Conservation (phyloP, 2,888 invertebrate species). For the Mesochorus sp. region DNA sequence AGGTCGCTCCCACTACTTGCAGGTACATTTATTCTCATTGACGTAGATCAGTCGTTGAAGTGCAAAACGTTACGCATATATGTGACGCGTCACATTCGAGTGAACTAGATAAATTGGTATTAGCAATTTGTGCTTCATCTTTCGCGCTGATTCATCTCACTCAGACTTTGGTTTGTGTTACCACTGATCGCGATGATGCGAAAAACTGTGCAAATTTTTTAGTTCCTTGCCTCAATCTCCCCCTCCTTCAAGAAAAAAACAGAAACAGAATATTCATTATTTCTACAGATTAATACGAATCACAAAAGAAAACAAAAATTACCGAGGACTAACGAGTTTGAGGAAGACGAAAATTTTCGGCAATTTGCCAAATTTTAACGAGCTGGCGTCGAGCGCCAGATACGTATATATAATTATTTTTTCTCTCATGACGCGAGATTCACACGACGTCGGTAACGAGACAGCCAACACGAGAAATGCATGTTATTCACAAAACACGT, state of each 20-base stretch:
- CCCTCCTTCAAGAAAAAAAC: background rate
- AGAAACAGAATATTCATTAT: background rate
- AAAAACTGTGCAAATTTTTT: no score
- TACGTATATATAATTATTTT: background rate
- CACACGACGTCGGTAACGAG: background rate
- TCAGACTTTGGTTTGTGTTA: no score
- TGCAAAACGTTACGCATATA: background rate
- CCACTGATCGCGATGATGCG: background rate
- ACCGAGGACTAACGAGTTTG: background rate
- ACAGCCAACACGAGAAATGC: background rate
- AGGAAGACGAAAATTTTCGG: conserved; percentile 16
- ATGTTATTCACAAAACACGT: background rate
- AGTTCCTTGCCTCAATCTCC: no score
- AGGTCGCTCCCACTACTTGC: background rate
- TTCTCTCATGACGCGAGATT: background rate
- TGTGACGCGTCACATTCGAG: background rate
- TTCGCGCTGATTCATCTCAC: background rate
- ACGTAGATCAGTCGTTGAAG: conserved; percentile 1
- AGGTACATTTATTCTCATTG: conserved; percentile 4
- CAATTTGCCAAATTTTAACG: conserved; percentile 38
- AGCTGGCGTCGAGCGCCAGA: conserved; percentile 1
- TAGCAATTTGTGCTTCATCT: background rate
- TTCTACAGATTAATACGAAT: background rate
- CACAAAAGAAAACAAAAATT: background rate
- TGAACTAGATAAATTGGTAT: background rate